Percentiles rank a stretch among this genome's conserved stretches.
Conservation (phyloP, 2,797 vertebrate genomes). For the Microctenopoma lineatum region DNA sequence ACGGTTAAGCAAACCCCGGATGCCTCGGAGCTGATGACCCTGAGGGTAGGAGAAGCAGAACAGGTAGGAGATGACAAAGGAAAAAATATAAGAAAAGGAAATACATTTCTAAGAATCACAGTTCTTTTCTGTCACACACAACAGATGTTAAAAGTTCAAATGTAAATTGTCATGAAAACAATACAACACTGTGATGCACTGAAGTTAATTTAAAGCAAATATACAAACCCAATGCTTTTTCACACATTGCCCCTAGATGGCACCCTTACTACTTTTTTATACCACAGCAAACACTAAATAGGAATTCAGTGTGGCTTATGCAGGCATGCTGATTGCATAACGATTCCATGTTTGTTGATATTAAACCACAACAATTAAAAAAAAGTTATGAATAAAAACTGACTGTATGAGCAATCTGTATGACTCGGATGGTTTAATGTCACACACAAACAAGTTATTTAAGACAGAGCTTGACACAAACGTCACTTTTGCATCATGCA, state of each 20-base stretch:
- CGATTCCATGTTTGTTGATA: conserved; percentile 24
- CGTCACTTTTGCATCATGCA: conserved; percentile 73
- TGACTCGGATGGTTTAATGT: conserved; percentile 27
- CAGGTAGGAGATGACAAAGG: conserved; percentile 3
- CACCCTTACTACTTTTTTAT: conserved; percentile 43
- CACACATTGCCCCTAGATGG: conserved; percentile 64
- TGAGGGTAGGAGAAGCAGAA: conserved; percentile 54
- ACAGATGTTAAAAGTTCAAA: not conserved
- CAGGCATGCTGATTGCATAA: conserved; percentile 33
- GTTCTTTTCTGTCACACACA: conserved; percentile 1
- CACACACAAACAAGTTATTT: conserved; percentile 41
- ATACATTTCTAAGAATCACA: not conserved
- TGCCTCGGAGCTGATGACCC: conserved; percentile 93
- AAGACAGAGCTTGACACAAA: conserved; percentile 44
- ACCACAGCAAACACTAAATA: conserved; percentile 33
- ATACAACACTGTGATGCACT: conserved; percentile 6
- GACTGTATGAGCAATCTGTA: conserved; percentile 14
- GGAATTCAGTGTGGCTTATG: conserved; percentile 25
- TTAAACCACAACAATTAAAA: not conserved
- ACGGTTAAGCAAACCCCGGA: conserved; percentile 92
- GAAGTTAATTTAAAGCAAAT: conserved; percentile 13
- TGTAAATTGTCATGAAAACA: conserved; percentile 26
- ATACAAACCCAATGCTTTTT: conserved; percentile 49
- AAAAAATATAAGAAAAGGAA: not conserved
- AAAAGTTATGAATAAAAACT: conserved; percentile 14